Percentiles rank a stretch among this genome's conserved stretches.
These are phyloP conservation scores for Ceratosolen solmsi DNA, from an alignment of 1,140 invertebrate genomes.

Conservation along the genomic window DNA sequence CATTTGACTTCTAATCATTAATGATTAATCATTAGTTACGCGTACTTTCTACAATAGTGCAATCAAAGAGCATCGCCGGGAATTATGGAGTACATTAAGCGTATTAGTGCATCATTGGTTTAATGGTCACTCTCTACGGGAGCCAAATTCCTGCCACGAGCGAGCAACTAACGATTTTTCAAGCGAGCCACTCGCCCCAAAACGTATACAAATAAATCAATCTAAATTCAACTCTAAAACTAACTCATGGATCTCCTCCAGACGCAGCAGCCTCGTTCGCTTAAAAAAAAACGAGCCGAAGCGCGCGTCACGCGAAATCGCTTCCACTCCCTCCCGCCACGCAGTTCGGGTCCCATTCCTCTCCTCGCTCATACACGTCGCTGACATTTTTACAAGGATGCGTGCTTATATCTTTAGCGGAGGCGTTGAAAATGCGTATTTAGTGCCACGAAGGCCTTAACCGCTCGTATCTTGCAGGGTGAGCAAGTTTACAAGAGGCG, in stretches of 20 bases:
- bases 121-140: too few species aligned
- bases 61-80: too few species aligned
- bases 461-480: background rate
- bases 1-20: too few species aligned
- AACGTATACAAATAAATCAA: slow-evolving; percentile 30
- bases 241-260: slow-evolving; percentile 25
- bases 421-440: slow-evolving; percentile 33
- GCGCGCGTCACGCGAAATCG: background rate
- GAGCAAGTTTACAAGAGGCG: background rate
- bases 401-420: slow-evolving; percentile 23
- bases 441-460: slow-evolving; percentile 14
- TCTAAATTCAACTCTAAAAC: slow-evolving; percentile 34
- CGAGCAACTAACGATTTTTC: too few species aligned
- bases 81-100: too few species aligned
- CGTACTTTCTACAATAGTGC: too few species aligned
- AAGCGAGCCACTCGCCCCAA: background rate
- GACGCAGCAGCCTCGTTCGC: background rate
- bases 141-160: too few species aligned
- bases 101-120: too few species aligned
- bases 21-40: too few species aligned
- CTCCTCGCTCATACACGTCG: background rate
- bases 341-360: background rate
- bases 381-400: slow-evolving; percentile 37
- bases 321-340: background rate
- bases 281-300: background rate